These are phyloP conservation scores for Ephialtes manifestator DNA, from an alignment of 2,888 invertebrate species.

Conservation along the genomic window DNA sequence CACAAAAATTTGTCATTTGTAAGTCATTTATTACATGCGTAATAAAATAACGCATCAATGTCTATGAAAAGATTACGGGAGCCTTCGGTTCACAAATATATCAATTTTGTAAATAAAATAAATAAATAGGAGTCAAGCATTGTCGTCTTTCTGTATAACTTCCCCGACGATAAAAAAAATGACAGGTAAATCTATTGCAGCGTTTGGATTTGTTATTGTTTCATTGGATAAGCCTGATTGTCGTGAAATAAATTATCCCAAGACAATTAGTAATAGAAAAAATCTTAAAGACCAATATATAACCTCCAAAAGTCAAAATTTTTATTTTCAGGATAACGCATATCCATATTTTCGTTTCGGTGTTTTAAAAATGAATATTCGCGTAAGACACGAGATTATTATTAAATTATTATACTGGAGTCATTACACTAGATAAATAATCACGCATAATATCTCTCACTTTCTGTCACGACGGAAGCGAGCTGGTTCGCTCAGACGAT, in stretches of 20 bases:
- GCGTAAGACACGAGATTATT: not conserved
- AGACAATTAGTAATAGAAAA: not conserved
- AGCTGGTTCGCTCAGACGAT: too few species aligned
- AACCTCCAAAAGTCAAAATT: not conserved
- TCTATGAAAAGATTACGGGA: not conserved
- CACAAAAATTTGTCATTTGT: slow-evolving; percentile 79
- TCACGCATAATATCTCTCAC: not conserved
- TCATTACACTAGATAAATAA: slow-evolving; percentile 1
- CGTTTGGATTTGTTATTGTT: not conserved
- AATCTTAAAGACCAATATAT: not conserved
- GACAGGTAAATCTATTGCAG: not conserved
- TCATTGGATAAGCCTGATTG: not conserved
- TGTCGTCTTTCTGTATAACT: not conserved
- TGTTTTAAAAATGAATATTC: not conserved
- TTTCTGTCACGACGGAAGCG: not conserved
- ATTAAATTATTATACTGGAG: not conserved
- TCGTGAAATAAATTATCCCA: not conserved
- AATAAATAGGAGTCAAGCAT: not conserved
- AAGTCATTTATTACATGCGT: not conserved
- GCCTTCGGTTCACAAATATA: not conserved
- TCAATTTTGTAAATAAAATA: not conserved
- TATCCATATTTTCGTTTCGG: not conserved
- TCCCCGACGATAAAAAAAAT: not conserved
- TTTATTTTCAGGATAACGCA: not conserved
- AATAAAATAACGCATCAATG: not conserved